Evolutionary conservation across 2,888 invertebrate genomes (phyloP), one percentile per base, ranked within the genome.

Genomic region (Rhamnusium bicolor): DNA sequence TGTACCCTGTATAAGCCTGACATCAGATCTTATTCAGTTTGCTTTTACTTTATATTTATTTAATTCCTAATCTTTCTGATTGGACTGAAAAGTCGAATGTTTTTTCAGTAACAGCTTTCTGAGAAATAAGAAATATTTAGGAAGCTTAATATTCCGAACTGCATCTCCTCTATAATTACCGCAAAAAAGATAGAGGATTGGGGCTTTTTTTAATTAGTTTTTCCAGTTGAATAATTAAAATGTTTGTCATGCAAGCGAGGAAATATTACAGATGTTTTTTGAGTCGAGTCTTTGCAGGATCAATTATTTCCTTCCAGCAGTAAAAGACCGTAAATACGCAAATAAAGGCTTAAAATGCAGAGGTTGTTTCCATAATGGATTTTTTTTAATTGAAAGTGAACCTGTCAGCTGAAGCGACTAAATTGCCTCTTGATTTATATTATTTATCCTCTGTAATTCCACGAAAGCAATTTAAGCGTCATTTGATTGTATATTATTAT

Each of bases 401-500:
- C 40, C 40, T 40, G 32, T 32, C 32, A 32, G 32, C 32, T 32
- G 32, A 12, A 32, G 40, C 40, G 12, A n/a, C 40, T n/a, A 40
- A 40, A 40, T 40, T 10, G 40, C 2, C 1, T n/a, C 40, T n/a
- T n/a, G 40, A 40, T 40, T 40, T 40, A 40, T 40, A 10, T 10
- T 40, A 40, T 5, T 40, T 40, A 40, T 40, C 40, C n/a, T 40
- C 12, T 16, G 6, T 10, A 53, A 65, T 65, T 65, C 65, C 27
- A 12, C 7, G 53, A 32, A 51, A 53, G 14, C 58, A 32, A 29
- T 29, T 58, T 32, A 8, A 32, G 53, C 51, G 19, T 53, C 24
- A 32, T 40, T 53, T 53, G 51, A 53, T 19, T 53, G 14, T 53
- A 32, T n/a, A 49, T 32, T 53, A 53, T 51, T 65, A 51, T 49